phyloP scores from a whole-genome alignment of 2,797 vertebrate species.

The Tapera naevia region DNA sequence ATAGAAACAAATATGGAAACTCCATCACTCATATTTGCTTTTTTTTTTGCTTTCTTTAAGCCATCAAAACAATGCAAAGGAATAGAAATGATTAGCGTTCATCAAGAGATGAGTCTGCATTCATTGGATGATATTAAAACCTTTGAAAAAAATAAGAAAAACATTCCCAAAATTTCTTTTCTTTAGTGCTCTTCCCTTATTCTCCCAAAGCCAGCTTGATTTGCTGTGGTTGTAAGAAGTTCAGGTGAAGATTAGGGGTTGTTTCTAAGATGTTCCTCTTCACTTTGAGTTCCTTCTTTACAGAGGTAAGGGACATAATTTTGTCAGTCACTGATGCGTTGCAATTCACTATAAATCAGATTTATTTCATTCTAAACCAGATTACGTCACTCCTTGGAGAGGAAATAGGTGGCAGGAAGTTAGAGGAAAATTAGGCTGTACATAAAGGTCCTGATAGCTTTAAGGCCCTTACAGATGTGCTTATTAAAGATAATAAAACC shows the following conservation, averaged over 20 bases:
- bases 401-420: neutral
- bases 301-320: neutral
- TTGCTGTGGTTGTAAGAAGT: fast-evolving
- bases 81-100: neutral
- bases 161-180: neutral
- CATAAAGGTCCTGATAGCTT: neutral
- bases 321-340: neutral
- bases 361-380: neutral
- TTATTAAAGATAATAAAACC: neutral
- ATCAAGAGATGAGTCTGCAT: neutral
- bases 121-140: neutral
- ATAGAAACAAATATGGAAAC: neutral
- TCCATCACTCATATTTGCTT: neutral
- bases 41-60: neutral
- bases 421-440: neutral
- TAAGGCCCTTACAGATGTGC: neutral
- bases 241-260: neutral
- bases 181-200: neutral
- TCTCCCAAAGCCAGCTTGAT: neutral
- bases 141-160: neutral
- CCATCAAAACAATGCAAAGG: neutral
- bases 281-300: neutral
- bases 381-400: neutral
- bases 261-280: neutral
- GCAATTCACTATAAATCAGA: neutral